Evolutionary conservation across 2,113 vertebrate genomes (phyloP), one percentile per base, ranked within the genome.

Genomic region (Tragulus kanchil): DNA sequence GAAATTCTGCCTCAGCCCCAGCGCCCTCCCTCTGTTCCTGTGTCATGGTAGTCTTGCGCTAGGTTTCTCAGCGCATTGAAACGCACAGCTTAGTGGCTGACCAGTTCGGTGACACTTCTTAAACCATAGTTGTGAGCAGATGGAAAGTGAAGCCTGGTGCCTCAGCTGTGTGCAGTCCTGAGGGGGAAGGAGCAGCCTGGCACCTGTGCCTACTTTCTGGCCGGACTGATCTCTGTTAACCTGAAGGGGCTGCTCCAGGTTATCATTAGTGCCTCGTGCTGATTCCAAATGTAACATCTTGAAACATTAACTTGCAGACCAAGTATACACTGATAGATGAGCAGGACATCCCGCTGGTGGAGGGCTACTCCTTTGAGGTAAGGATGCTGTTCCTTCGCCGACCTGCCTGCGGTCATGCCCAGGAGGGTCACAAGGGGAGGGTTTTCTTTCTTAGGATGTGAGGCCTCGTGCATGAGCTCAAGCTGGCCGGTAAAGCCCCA

Each of bases 351-450:
- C 99, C 99, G 1, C 98, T 99, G 90, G 99, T 99, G 98, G 99
- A 99, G 98, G 99, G 99, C 98, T 99, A 99, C 98, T 99, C 99
- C 90, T 99, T 99, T 98, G 99, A 99, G 99, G 99, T 99, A 98
- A 99, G 98, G 78, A 54, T 11, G 16, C 19, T 3, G 4, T 25
- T 59, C n/a, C 17, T 48, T 21, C 13, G 10, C 65, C 23, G 14
- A 58, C n/a, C n/a, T 85, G 21, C 26, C 73, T 19, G 7, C 13
- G 12, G 58, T 19, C 45, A 14, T 48, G 26, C 16, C 21, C 3
- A 6, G 75, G 75, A 45, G 25, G 31, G 16, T 26, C 10, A 1
- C 0, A 12, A 45, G 54, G 59, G 86, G 7, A 48, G 58, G 81
- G 5, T 19, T 58, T 81, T 23, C 26, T 8, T 19, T 25, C 48